A percentile compares a stretch with the other conserved stretches of the same genome.
Evolutionary conservation across 2,113 vertebrate genomes (phyloP).

Genomic region (Phaetusa simplex): DNA sequence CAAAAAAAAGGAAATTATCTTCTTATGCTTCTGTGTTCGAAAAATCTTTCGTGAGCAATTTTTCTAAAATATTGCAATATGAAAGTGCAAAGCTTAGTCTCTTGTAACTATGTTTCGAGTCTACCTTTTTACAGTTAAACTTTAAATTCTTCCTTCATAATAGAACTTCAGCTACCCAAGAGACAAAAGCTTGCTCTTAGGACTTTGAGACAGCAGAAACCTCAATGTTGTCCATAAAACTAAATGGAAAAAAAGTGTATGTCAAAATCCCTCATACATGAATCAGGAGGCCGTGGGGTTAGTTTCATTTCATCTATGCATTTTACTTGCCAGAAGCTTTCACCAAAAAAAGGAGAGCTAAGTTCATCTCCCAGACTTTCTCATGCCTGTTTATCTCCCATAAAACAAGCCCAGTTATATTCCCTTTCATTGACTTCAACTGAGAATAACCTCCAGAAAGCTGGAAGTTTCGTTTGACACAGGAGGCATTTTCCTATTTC

Average conservation of each 20-base stretch:
- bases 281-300: accelerated
- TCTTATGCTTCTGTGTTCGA: neutral
- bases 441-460: conserved; percentile 9
- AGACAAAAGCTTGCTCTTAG: neutral
- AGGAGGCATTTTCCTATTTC: neutral
- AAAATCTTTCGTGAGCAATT: neutral
- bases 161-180: neutral
- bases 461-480: neutral
- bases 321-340: neutral
- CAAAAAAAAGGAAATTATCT: conserved; percentile 28
- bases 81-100: neutral
- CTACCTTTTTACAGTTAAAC: neutral
- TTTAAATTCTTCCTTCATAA: neutral
- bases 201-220: neutral
- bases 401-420: neutral
- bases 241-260: neutral
- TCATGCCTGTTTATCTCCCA: neutral
- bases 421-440: neutral
- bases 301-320: neutral
- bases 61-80: neutral
- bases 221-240: neutral
- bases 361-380: neutral
- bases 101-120: neutral
- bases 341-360: neutral
- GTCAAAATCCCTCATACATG: neutral